phyloP scores from a whole-genome alignment of 2,113 vertebrate species.

The Oreochromis niloticus region DNA sequence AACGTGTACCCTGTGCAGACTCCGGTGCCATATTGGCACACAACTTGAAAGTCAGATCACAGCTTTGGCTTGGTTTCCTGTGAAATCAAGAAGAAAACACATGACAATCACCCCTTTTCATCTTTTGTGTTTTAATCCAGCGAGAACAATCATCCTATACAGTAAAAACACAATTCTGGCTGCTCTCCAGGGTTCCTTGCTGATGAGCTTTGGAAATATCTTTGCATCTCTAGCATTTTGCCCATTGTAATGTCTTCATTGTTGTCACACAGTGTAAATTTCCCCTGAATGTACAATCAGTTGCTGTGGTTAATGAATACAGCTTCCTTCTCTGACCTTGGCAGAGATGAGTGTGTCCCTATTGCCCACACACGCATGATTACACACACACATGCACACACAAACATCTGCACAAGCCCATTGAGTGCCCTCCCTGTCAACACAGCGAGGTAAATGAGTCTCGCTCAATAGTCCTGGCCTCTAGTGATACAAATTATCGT shows the following conservation, averaged over 20 bases:
- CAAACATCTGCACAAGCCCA: conserved; percentile 7
- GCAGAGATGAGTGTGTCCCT: conserved; percentile 43
- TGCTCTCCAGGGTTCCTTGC: background rate
- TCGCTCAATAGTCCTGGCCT: conserved; percentile 39
- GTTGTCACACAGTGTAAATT: conserved; percentile 38
- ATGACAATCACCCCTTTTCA: background rate
- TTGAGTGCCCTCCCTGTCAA: conserved; percentile 24
- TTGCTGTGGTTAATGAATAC: conserved; percentile 43
- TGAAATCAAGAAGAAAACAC: background rate
- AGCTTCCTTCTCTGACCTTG: conserved; percentile 60
- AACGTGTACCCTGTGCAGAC: background rate
- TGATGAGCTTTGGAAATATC: conserved; percentile 24
- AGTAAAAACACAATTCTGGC: background rate
- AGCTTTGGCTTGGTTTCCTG: background rate
- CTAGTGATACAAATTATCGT: conserved; percentile 52
- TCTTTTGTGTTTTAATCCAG: background rate
- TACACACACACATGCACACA: conserved; percentile 21
- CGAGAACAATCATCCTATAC: conserved; percentile 1
- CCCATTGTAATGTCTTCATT: conserved; percentile 24
- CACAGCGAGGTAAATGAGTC: conserved; percentile 40
- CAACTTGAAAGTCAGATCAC: background rate
- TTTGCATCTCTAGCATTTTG: conserved; percentile 12
- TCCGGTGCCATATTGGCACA: background rate
- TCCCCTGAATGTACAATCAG: conserved; percentile 41
- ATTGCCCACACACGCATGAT: conserved; percentile 15